Evolutionary conservation across 2,797 vertebrate genomes (phyloP).

Genomic region (Cuculus canorus): DNA sequence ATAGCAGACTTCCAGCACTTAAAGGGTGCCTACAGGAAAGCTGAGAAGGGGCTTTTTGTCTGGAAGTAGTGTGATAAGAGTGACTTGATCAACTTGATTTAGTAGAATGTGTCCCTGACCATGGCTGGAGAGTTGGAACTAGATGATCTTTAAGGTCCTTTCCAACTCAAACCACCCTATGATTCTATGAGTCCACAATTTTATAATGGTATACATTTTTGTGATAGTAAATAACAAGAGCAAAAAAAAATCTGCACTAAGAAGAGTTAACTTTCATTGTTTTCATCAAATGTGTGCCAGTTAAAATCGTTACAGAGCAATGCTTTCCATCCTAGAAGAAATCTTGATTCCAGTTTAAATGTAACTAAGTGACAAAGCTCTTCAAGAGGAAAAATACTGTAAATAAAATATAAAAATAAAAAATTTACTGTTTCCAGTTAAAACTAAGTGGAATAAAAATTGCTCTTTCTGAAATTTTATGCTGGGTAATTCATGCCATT

Average conservation of each 20-base stretch:
- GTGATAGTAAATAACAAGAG: neutral
- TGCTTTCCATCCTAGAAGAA: neutral
- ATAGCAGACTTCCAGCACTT: too few species aligned
- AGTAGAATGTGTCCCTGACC: too few species aligned
- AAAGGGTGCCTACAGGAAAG: too few species aligned
- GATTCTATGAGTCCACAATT: too few species aligned
- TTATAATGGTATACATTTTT: neutral
- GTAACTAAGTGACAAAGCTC: neutral
- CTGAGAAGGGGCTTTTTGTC: too few species aligned
- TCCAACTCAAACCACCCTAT: too few species aligned
- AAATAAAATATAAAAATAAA: neutral
- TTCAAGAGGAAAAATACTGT: neutral
- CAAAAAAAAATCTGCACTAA: neutral
- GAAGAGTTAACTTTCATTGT: neutral
- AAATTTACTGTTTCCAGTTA: neutral
- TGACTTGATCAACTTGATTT: too few species aligned
- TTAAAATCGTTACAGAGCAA: neutral
- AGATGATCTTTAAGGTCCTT: too few species aligned
- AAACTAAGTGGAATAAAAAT: neutral
- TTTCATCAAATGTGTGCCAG: neutral
- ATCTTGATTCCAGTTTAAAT: neutral
- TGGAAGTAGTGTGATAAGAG: too few species aligned
- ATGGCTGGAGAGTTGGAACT: too few species aligned
- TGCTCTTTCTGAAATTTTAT: neutral
- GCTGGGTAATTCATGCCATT: neutral